These are phyloP conservation scores for Pomatorhinus ruficollis DNA, from an alignment of 2,113 vertebrate species.

Conservation along the genomic window DNA sequence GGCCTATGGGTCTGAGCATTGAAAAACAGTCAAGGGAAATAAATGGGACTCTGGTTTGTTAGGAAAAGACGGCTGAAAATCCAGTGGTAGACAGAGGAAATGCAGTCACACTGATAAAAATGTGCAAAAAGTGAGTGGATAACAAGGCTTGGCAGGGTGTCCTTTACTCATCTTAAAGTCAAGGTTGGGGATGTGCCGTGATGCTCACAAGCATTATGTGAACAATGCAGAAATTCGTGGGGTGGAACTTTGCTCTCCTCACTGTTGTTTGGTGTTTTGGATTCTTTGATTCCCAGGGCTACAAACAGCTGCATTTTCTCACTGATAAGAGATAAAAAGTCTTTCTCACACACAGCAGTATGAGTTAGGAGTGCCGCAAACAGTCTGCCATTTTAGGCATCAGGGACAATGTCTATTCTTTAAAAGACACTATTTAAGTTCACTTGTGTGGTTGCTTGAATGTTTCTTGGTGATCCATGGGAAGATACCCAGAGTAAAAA, in stretches of 20 bases:
- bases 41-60: constrained; percentile 7
- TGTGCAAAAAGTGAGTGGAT: background rate
- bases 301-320: background rate
- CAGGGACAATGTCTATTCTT: background rate
- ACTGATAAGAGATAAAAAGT: background rate
- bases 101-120: background rate
- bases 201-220: background rate
- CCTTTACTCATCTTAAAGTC: background rate
- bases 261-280: background rate
- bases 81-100: background rate
- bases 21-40: background rate
- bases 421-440: background rate
- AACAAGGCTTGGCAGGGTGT: background rate
- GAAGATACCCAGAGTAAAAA: background rate
- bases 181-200: background rate
- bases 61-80: background rate
- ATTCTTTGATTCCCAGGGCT: background rate
- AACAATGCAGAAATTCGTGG: background rate
- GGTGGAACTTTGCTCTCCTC: background rate
- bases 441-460: background rate
- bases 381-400: background rate
- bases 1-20: background rate
- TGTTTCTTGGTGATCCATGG: background rate
- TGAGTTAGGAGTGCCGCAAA: background rate
- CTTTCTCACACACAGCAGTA: background rate